These are phyloP conservation scores for Hirtodrosophila duncani DNA, from an alignment of 2,888 invertebrate species.

Conservation along the genomic window DNA sequence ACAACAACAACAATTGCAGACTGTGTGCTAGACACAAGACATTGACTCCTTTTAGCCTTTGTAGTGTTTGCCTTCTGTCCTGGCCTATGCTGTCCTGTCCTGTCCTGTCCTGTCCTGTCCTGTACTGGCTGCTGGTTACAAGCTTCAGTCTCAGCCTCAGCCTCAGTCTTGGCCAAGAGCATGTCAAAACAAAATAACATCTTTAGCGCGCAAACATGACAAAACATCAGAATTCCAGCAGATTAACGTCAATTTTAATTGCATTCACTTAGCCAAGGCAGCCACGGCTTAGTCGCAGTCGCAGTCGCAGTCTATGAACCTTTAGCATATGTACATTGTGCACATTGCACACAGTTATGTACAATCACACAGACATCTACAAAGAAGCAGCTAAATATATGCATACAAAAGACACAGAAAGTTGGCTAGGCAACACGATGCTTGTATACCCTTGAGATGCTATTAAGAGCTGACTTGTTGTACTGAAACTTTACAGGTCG, in stretches of 20 bases:
- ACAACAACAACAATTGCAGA: conserved; percentile 20
- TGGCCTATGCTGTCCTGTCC: conserved; percentile 5
- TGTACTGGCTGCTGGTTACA: conserved; percentile 27
- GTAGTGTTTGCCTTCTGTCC: conserved; percentile 27
- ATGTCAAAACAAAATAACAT: conserved; percentile 73
- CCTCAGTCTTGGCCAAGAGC: conserved; percentile 59
- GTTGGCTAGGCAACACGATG: conserved; percentile 3
- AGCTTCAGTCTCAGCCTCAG: conserved; percentile 24
- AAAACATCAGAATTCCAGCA: conserved; percentile 73
- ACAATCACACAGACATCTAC: background rate
- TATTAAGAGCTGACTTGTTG: too few relatives aligned
- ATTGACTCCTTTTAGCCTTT: conserved; percentile 32
- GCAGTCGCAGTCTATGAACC: conserved; percentile 42
- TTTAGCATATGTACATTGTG: too few relatives aligned
- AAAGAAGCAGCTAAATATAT: conserved; percentile 47
- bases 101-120: conserved; percentile 18
- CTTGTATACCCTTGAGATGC: background rate
- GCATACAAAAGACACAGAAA: conserved; percentile 38
- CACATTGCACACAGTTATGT: conserved; percentile 16
- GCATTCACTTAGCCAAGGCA: conserved; percentile 65
- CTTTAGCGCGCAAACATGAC: conserved; percentile 73
- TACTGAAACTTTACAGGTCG: too few relatives aligned
- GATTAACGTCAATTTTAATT: conserved; percentile 74
- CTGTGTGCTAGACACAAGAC: conserved; percentile 5
- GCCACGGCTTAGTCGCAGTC: too few relatives aligned